Evolutionary conservation across 2,113 vertebrate genomes (phyloP).

Genomic region (Stomatorhinus ivindoensis): DNA sequence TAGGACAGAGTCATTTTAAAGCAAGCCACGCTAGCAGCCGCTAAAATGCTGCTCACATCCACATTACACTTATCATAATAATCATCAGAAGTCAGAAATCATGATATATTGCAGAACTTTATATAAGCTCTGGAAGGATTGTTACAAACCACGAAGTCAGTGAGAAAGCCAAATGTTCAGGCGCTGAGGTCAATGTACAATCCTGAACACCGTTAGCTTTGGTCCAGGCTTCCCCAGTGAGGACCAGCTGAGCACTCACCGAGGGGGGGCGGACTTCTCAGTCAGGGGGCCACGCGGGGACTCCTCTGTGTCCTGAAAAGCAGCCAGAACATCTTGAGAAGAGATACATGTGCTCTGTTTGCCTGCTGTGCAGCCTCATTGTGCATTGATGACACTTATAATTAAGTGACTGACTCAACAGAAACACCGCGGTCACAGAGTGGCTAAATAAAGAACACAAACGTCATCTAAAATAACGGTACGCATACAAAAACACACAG

Average conservation of each 20-base stretch:
- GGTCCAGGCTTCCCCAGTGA: background rate
- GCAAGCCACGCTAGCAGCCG: background rate
- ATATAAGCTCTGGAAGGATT: background rate
- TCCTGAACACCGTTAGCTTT: background rate
- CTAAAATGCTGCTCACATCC: background rate
- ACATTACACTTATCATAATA: background rate
- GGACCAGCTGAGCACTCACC: conserved; percentile 42
- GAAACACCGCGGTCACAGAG: background rate
- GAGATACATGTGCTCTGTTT: background rate
- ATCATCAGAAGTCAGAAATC: background rate
- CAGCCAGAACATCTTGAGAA: conserved; percentile 15
- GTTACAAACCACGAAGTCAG: background rate
- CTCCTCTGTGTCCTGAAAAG: conserved; percentile 51
- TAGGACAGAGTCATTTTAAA: background rate
- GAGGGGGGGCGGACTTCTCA: conserved; percentile 53
- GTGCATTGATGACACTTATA: background rate
- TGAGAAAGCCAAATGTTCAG: background rate
- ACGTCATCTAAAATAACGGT: background rate
- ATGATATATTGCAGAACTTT: background rate
- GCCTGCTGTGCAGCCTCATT: background rate
- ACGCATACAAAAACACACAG: background rate
- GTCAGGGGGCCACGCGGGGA: conserved; percentile 36
- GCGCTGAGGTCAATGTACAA: background rate
- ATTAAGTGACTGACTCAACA: background rate
- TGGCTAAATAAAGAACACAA: background rate